Evolutionary conservation across 2,797 vertebrate species (phyloP).

Genomic region (Sebastes minor): DNA sequence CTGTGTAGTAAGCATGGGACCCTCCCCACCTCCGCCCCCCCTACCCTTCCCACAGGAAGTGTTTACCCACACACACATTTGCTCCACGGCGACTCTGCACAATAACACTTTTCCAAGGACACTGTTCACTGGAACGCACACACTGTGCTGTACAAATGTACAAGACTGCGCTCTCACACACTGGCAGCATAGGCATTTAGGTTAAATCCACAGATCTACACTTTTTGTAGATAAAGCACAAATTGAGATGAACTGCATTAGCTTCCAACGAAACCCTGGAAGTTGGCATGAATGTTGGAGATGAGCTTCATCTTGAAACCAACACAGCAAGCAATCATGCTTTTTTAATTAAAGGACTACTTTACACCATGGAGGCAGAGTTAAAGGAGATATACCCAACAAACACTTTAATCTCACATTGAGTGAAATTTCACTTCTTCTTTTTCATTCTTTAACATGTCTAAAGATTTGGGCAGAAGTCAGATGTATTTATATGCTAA

Average conservation of each 20-base stretch:
- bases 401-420: not conserved
- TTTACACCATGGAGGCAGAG: not conserved
- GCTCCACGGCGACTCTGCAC: conserved; percentile 55
- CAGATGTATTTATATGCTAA: not conserved
- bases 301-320: not conserved
- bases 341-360: not conserved
- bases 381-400: not conserved
- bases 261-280: not conserved
- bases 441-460: not conserved
- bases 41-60: conserved; percentile 65
- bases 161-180: conserved; percentile 21
- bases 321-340: not conserved
- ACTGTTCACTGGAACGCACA: conserved; percentile 58
- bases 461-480: not conserved
- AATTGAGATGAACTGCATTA: not conserved
- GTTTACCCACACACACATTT: conserved; percentile 59
- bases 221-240: not conserved
- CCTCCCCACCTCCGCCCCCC: not conserved
- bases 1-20: conserved; percentile 27
- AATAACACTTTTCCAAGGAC: conserved; percentile 78
- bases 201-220: not conserved
- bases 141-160: conserved; percentile 47
- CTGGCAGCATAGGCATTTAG: not conserved
- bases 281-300: not conserved
- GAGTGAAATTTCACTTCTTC: not conserved